phyloP scores from a whole-genome alignment of 1,140 invertebrate genomes.

The Zaprionus gabonicus region DNA sequence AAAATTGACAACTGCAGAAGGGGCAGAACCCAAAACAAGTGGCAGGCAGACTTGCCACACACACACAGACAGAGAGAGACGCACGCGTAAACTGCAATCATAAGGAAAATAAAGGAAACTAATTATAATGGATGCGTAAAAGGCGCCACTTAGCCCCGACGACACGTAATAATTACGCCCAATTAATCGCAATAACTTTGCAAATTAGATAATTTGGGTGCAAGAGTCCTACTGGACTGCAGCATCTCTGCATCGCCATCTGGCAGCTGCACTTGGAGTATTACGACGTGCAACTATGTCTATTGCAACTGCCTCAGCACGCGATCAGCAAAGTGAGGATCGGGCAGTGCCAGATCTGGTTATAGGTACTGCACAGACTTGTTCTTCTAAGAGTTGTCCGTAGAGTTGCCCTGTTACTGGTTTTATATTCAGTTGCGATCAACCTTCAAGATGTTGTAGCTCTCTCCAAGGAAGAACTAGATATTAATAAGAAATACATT shows the following conservation, averaged over 20 bases:
- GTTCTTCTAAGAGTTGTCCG: background rate
- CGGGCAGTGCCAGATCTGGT: conserved; percentile 47
- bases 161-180: conserved; percentile 82
- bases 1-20: conserved; percentile 74
- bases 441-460: too few relatives aligned
- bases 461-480: too few relatives aligned
- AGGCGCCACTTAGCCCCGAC: conserved; percentile 75
- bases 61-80: background rate
- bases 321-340: background rate
- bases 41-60: conserved; percentile 4
- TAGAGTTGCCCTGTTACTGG: too few relatives aligned
- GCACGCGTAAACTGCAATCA: conserved; percentile 18
- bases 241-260: conserved; percentile 45
- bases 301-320: conserved; percentile 33
- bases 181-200: conserved; percentile 83
- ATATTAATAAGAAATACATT: too few relatives aligned
- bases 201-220: conserved; percentile 81
- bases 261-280: conserved; percentile 15
- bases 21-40: conserved; percentile 18
- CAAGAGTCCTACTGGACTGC: conserved; percentile 29
- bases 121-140: conserved; percentile 79
- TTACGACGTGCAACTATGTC: conserved; percentile 36
- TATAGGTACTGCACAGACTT: background rate
- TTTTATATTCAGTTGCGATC: too few relatives aligned
- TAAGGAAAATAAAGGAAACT: conserved; percentile 56